Conservation (phyloP, 1,140 invertebrate species). For the Eueides isabella region DNA sequence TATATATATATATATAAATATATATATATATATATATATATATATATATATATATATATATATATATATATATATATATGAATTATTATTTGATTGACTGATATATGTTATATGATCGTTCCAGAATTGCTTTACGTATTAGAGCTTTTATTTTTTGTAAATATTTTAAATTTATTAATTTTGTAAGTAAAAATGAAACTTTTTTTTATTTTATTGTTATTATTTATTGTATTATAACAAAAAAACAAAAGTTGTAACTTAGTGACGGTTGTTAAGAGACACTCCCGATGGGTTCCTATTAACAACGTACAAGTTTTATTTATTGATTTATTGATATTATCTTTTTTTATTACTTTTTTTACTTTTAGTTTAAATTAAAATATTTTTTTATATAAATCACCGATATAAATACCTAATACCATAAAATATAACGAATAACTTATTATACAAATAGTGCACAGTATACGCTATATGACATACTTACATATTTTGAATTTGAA, state of each 20-base stretch:
- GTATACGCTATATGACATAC: background rate
- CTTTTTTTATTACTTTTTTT: background rate
- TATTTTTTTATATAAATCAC: background rate
- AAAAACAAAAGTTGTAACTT: background rate
- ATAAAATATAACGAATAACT: background rate
- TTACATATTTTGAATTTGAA: constrained; percentile 6
- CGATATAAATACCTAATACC: background rate
- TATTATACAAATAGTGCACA: no score
- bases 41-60: constrained; percentile 29
- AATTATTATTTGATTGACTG: constrained; percentile 3
- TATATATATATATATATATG: constrained; percentile 27
- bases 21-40: constrained; percentile 29
- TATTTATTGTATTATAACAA: background rate
- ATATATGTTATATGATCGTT: constrained; percentile 11
- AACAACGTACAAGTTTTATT: background rate
- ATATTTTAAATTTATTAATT: constrained; percentile 11
- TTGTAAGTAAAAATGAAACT: background rate
- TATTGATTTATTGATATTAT: background rate
- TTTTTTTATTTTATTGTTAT: background rate
- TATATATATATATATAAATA: constrained; percentile 28
- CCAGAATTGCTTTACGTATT: constrained; percentile 2
- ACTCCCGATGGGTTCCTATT: constrained; percentile 20
- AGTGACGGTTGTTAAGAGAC: background rate
- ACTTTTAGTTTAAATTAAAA: background rate
- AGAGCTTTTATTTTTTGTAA: constrained; percentile 1